phyloP scores from a whole-genome alignment of 2,797 vertebrate species.

The Neostethus bicornis region DNA sequence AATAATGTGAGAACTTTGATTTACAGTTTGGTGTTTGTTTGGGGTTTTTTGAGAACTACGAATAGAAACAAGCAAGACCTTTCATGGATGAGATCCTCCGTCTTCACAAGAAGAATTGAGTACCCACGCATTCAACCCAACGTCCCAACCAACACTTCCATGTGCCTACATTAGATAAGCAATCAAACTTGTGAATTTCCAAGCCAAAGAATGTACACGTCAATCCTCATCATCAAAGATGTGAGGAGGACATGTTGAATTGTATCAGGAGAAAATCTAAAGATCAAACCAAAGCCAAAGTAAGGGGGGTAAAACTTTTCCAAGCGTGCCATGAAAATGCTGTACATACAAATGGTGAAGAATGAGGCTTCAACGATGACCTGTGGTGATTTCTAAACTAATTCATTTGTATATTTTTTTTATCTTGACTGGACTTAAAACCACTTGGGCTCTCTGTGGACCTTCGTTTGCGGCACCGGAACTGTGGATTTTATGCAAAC shows the following conservation, averaged over 20 bases:
- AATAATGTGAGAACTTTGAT: constrained; percentile 34
- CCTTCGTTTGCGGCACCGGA: constrained; percentile 16
- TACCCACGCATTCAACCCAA: background rate
- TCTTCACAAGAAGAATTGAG: background rate
- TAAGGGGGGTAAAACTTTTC: constrained; percentile 38
- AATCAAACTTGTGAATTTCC: constrained; percentile 31
- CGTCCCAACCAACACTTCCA: background rate
- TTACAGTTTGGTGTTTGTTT: constrained; percentile 8
- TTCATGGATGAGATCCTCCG: constrained; percentile 3
- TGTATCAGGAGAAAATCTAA: constrained; percentile 34
- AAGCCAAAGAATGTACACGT: constrained; percentile 74
- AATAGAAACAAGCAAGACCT: background rate
- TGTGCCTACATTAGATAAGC: constrained; percentile 16
- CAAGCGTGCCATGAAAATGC: constrained; percentile 44
- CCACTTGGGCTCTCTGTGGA: constrained; percentile 47
- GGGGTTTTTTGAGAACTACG: background rate
- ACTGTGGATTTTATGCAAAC: constrained; percentile 50
- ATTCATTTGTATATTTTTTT: constrained; percentile 38
- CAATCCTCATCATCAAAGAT: constrained; percentile 53
- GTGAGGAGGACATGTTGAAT: constrained; percentile 42
- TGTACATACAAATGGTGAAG: constrained; percentile 54
- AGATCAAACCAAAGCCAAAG: constrained; percentile 60
- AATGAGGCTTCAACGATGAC: constrained; percentile 37
- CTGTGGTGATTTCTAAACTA: constrained; percentile 49
- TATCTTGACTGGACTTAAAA: constrained; percentile 52